Evolutionary conservation across 2,797 vertebrate species (phyloP).

Genomic region (Rhinophrynus dorsalis): DNA sequence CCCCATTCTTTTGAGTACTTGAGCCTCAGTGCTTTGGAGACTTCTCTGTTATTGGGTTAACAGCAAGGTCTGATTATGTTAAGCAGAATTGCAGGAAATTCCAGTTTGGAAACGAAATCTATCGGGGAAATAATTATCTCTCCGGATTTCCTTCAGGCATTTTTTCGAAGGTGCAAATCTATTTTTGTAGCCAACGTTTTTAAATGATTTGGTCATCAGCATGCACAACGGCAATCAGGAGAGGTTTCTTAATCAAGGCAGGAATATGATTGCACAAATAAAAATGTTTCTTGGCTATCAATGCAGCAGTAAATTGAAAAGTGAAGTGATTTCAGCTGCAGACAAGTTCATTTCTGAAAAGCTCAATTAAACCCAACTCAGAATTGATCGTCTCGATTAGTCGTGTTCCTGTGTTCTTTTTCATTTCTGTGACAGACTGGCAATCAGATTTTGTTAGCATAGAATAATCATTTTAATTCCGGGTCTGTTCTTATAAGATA

Average conservation of each 20-base stretch:
- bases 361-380: slow-evolving; percentile 13
- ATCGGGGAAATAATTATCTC: background rate
- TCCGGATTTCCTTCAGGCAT: slow-evolving; percentile 20
- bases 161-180: slow-evolving; percentile 27
- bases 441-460: slow-evolving; percentile 3
- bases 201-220: slow-evolving; percentile 39
- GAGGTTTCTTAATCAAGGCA: slow-evolving; percentile 52
- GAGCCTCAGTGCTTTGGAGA: too few species aligned
- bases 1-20: too few species aligned
- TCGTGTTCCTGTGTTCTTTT: slow-evolving; percentile 3
- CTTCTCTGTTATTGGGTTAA: too few species aligned
- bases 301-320: slow-evolving; percentile 11
- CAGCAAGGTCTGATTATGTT: too few species aligned
- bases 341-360: slow-evolving; percentile 3
- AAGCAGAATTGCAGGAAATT: background rate
- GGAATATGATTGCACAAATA: slow-evolving; percentile 43
- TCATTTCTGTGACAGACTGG: background rate
- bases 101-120: background rate
- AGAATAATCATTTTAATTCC: too few species aligned
- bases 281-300: slow-evolving; percentile 41
- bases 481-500: too few species aligned
- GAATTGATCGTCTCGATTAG: slow-evolving; percentile 17
- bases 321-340: slow-evolving; percentile 38
- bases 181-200: slow-evolving; percentile 29
- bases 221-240: slow-evolving; percentile 46